Percentiles rank a stretch among this genome's conserved stretches.
phyloP scores from a whole-genome alignment of 2,888 invertebrate genomes.

The Chalcis sispes region DNA sequence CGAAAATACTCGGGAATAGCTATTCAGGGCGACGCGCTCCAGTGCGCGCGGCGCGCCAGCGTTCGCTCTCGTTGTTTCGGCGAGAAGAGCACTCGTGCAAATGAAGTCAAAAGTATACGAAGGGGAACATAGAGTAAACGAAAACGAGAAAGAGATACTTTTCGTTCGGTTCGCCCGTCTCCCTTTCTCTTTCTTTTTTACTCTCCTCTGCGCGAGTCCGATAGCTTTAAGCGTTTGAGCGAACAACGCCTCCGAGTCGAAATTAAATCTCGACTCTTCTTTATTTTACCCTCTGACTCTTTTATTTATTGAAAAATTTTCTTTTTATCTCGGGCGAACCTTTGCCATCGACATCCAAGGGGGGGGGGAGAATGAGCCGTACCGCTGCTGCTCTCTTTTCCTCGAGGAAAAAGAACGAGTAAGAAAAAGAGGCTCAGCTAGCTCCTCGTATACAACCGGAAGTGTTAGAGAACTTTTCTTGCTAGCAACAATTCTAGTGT shows the following conservation, averaged over 20 bases:
- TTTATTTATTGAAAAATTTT: background rate
- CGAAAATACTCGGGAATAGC: slow-evolving; percentile 7
- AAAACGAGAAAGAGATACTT: too few species aligned
- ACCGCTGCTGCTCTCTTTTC: background rate
- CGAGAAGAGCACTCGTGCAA: background rate
- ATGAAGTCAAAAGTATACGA: slow-evolving; percentile 5
- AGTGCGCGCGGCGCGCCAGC: too few species aligned
- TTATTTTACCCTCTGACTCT: background rate
- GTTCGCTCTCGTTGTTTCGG: background rate
- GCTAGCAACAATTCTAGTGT: too few species aligned
- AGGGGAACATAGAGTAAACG: too few species aligned
- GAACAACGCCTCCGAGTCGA: background rate
- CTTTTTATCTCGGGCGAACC: background rate
- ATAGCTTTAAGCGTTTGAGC: too few species aligned
- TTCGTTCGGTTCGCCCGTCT: too few species aligned
- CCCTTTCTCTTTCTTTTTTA: too few species aligned
- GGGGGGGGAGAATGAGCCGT: background rate
- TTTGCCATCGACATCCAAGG: background rate
- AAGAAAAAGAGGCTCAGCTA: too few species aligned
- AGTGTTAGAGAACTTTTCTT: slow-evolving; percentile 1
- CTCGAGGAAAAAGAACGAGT: background rate
- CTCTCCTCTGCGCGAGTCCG: background rate
- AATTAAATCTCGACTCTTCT: slow-evolving; percentile 15
- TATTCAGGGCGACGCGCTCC: background rate
- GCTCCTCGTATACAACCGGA: slow-evolving; percentile 13